Base-by-base conservation (phyloP, 2,113 vertebrate genomes). In the Lepidothrix coronata region DNA sequence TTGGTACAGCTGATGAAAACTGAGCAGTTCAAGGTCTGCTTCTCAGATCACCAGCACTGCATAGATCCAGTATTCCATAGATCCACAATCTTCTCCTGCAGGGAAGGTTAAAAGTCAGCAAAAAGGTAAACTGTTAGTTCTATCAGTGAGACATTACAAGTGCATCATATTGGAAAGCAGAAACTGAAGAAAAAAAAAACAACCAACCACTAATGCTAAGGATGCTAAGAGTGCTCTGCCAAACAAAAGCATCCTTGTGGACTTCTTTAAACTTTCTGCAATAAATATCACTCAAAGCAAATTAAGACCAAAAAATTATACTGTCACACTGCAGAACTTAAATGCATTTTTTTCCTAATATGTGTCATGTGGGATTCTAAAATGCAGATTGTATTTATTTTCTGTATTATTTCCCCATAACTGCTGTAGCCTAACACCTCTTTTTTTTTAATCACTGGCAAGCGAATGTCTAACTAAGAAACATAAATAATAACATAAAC, bases 1-100 rank as follows among this genome's bases (percentile, higher is more conserved):
- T 89, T 67, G 87, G 88, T 87, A 43, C 57, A 85, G 94, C 73
- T 80, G 72, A 91, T 89, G 92, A 93, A 97, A 89, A 96, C 48
- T 5, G 52, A 94, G 71, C 44, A 63, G 70, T 61, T 68, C n/a
- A 83, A 61, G 62, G 66, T 90, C 86, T 85, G 66, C 48, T 95
- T 62, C 95, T 88, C 31, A 75, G 72, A 96, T 94, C 91, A 78
- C 61, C 65, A 85, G 65, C 68, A 88, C 52, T 57, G 11, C 39
- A 41, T 41, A 41, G 39, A 41, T 41, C 39, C 72, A 63, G 65
- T 84, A 78, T 74, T 91, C 88, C 82, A 78, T 2, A 88, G 79
- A 57, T 66, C 44, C 27, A 37, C 54, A 74, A 79, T 62, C 66
- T 88, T 88, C 77, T 92, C 46, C 76, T 87, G 39, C 18, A 66